Evolutionary conservation across 2,888 invertebrate genomes (phyloP).

Genomic region (Meganola albula): DNA sequence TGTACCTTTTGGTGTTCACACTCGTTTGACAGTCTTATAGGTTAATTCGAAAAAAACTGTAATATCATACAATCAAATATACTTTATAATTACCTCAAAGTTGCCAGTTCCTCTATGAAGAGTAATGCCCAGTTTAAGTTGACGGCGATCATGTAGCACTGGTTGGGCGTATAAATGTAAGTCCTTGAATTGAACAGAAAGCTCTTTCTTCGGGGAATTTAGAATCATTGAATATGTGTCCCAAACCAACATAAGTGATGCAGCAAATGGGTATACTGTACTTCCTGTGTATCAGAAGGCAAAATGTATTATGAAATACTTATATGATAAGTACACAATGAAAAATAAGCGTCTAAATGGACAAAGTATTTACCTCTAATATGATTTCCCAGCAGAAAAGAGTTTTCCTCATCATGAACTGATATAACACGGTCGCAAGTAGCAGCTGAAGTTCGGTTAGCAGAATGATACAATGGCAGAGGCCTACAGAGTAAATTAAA

Average conservation of each 20-base stretch:
- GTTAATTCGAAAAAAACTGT: too few relatives aligned
- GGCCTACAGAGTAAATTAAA: too few relatives aligned
- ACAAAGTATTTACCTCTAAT: slow-evolving; percentile 81
- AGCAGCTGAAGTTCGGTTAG: slow-evolving; percentile 7
- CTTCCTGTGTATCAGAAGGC: slow-evolving; percentile 76
- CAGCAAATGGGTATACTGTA: slow-evolving; percentile 85
- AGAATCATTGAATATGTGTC: slow-evolving; percentile 79
- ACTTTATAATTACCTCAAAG: slow-evolving; percentile 78
- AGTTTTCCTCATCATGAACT: slow-evolving; percentile 73
- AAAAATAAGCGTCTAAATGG: not conserved
- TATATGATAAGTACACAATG: too few relatives aligned
- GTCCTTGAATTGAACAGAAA: slow-evolving; percentile 82
- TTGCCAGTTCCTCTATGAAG: slow-evolving; percentile 77
- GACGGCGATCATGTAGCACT: slow-evolving; percentile 65
- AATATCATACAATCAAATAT: too few relatives aligned
- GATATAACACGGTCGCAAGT: slow-evolving; percentile 14
- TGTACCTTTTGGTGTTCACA: too few relatives aligned
- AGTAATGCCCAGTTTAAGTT: slow-evolving; percentile 70
- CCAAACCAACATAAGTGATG: slow-evolving; percentile 83
- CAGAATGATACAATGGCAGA: slow-evolving; percentile 7
- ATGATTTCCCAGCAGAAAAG: slow-evolving; percentile 83
- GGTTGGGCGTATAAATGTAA: slow-evolving; percentile 80
- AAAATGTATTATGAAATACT: too few relatives aligned
- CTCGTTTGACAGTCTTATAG: too few relatives aligned
- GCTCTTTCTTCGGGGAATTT: slow-evolving; percentile 73